These are phyloP conservation scores for Tupaia tana DNA, from an alignment of 2,113 vertebrate genomes.

Conservation along the genomic window DNA sequence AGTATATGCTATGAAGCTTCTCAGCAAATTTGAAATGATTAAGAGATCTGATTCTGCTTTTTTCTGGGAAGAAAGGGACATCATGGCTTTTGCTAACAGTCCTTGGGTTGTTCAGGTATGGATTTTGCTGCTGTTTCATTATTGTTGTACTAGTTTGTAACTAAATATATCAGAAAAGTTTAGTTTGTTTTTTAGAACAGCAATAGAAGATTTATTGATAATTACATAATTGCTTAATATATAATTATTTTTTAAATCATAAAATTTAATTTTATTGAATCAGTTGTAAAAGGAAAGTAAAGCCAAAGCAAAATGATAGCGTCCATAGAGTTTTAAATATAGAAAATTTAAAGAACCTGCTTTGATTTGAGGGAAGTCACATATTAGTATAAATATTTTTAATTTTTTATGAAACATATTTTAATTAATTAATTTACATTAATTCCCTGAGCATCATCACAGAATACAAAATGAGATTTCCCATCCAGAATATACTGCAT, in stretches of 20 bases:
- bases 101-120: slow-evolving; percentile 99
- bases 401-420: too few species aligned
- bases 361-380: slow-evolving; percentile 40
- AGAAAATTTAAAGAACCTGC: slow-evolving; percentile 21
- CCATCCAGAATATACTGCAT: too few species aligned
- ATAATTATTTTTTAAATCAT: slow-evolving; percentile 50
- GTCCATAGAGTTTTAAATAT: slow-evolving; percentile 52
- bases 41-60: slow-evolving; percentile 99
- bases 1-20: slow-evolving; percentile 98
- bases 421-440: too few species aligned
- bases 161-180: slow-evolving; percentile 35
- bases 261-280: slow-evolving; percentile 63
- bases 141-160: slow-evolving; percentile 8
- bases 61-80: slow-evolving; percentile 99
- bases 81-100: slow-evolving; percentile 99
- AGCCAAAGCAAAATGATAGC: slow-evolving; percentile 10
- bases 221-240: slow-evolving; percentile 16
- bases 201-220: slow-evolving; percentile 35
- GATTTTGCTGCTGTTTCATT: slow-evolving; percentile 23
- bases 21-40: slow-evolving; percentile 99
- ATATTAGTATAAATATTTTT: background rate
- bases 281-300: slow-evolving; percentile 40
- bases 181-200: slow-evolving; percentile 45
- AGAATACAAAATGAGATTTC: too few species aligned
- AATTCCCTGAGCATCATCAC: too few species aligned